phyloP scores from a whole-genome alignment of 2,113 vertebrate species.

The Sakesphorus luctuosus region DNA sequence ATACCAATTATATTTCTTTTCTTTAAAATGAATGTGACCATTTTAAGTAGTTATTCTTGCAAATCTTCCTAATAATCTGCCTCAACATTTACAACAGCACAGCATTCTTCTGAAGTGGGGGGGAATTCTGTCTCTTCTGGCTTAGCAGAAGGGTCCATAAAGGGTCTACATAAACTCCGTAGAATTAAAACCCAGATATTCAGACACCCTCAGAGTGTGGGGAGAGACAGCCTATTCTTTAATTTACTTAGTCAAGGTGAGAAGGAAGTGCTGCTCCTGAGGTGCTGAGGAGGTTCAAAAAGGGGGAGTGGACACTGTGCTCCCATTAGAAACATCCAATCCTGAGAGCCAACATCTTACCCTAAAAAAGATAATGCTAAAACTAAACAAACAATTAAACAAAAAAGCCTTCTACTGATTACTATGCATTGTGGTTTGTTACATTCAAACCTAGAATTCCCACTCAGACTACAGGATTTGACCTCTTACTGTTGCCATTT shows the following conservation, averaged over 20 bases:
- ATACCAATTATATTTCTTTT: conserved; percentile 73
- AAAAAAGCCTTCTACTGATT: not conserved
- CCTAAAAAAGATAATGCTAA: not conserved
- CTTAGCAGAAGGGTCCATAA: not conserved
- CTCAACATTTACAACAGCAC: conserved; percentile 38
- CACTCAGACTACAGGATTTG: not conserved
- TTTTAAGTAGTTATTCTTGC: conserved; percentile 63
- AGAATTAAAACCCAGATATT: not conserved
- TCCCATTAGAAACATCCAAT: not conserved
- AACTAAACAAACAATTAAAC: not conserved
- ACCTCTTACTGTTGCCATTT: not conserved
- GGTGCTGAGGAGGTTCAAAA: not conserved
- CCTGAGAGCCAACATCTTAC: not conserved
- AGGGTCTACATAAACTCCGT: not conserved
- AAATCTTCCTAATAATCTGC: conserved; percentile 58
- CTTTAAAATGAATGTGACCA: conserved; percentile 56
- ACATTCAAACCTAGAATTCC: not conserved
- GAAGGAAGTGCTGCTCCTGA: not conserved
- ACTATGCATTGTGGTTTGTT: not conserved
- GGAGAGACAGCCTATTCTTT: not conserved
- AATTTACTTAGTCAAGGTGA: not conserved
- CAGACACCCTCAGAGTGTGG: not conserved
- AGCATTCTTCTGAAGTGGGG: not conserved
- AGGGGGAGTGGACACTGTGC: not conserved
- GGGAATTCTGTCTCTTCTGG: not conserved